Evolutionary conservation across 2,113 vertebrate genomes (phyloP).

Genomic region (Ellobius talpinus): DNA sequence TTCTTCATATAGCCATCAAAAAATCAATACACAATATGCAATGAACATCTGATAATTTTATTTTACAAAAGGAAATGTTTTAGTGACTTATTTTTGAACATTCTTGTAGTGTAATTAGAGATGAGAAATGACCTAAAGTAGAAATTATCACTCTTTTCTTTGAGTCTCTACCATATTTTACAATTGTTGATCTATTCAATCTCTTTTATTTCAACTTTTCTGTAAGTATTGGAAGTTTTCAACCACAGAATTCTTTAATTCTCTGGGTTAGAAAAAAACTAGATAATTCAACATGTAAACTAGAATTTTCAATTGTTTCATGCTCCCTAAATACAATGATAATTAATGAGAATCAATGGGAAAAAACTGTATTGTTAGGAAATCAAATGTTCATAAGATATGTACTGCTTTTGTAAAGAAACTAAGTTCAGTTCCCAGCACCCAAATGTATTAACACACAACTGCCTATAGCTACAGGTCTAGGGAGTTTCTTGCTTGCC

Average conservation of each 20-base stretch:
- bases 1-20: not conserved
- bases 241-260: not conserved
- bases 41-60: not conserved
- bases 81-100: not conserved
- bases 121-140: not conserved
- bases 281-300: not conserved
- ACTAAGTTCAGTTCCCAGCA: not conserved
- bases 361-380: not conserved
- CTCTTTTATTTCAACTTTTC: not conserved
- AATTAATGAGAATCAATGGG: not conserved
- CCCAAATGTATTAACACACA: not conserved
- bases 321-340: not conserved
- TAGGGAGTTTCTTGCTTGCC: not conserved
- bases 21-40: not conserved
- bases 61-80: not conserved
- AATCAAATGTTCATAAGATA: not conserved
- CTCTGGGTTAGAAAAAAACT: fast-evolving
- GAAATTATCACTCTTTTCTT: not conserved
- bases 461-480: not conserved
- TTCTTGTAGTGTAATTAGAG: not conserved
- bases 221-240: not conserved
- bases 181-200: not conserved
- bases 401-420: not conserved
- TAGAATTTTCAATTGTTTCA: not conserved
- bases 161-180: not conserved